phyloP scores from a whole-genome alignment of 2,797 vertebrate species.

The Rachycentron canadum region DNA sequence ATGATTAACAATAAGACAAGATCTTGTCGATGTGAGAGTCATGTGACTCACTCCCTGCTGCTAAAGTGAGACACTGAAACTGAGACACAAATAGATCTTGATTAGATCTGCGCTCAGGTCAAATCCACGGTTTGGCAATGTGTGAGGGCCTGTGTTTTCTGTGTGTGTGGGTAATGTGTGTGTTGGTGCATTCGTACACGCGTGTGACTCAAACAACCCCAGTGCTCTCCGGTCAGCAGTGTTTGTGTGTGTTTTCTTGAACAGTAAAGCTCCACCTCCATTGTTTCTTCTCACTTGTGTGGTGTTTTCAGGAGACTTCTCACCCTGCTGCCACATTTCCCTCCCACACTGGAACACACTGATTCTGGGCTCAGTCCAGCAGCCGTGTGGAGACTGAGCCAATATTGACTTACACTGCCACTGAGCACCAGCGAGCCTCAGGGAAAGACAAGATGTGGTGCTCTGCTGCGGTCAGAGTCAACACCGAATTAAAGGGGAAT shows the following conservation, averaged over 20 bases:
- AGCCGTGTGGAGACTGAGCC: conserved; percentile 38
- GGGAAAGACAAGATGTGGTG: conserved; percentile 44
- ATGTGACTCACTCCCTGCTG: conserved; percentile 9
- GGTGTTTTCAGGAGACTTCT: conserved; percentile 55
- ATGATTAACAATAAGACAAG: conserved; percentile 1
- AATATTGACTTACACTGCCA: conserved; percentile 60
- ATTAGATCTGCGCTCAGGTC: conserved; percentile 33
- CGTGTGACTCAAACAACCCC: conserved; percentile 15
- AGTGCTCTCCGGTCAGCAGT: conserved; percentile 9
- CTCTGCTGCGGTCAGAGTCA: conserved; percentile 49
- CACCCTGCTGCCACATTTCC: conserved; percentile 66
- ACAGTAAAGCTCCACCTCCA: conserved; percentile 24
- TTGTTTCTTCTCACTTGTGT: conserved; percentile 41
- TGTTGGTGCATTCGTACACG: not conserved
- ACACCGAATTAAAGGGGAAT: conserved; percentile 37
- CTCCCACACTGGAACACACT: conserved; percentile 49
- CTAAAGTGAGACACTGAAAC: conserved; percentile 24
- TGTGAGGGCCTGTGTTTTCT: not conserved
- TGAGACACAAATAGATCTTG: conserved; percentile 25
- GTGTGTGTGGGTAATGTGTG: conserved; percentile 13
- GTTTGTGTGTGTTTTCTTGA: conserved; percentile 17
- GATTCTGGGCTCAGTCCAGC: conserved; percentile 33
- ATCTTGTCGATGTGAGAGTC: conserved; percentile 9
- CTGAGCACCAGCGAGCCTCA: conserved; percentile 37
- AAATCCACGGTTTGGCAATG: not conserved